These are phyloP conservation scores for Volucella inflata DNA, from an alignment of 2,888 invertebrate species.

Conservation along the genomic window DNA sequence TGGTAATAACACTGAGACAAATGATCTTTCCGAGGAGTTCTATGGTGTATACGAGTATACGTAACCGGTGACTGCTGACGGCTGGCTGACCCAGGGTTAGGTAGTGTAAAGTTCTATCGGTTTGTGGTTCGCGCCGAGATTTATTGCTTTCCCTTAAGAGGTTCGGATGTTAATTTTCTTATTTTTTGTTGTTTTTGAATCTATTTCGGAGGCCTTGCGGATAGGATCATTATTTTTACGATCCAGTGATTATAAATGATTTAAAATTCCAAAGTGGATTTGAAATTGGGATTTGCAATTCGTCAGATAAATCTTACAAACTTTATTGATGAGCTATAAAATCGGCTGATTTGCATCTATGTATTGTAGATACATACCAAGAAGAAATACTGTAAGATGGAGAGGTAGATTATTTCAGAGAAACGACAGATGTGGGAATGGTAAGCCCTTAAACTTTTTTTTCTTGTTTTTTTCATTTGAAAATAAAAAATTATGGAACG, in stretches of 20 bases:
- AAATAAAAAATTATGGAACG: too few relatives aligned
- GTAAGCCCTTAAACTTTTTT: too few relatives aligned
- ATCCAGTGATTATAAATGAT: conserved; percentile 25
- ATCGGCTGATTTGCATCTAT: conserved; percentile 10
- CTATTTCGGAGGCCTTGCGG: background rate
- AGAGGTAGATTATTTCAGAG: too few relatives aligned
- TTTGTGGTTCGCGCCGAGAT: conserved; percentile 12
- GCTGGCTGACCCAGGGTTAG: conserved; percentile 13
- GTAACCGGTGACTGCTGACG: background rate
- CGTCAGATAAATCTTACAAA: conserved; percentile 23
- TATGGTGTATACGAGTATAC: conserved; percentile 14
- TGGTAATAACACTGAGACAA: conserved; percentile 52
- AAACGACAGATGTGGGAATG: too few relatives aligned
- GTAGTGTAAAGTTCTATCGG: conserved; percentile 18
- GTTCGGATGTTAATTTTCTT: conserved; percentile 18
- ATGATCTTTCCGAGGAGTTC: conserved; percentile 5
- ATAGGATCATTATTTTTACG: conserved; percentile 18
- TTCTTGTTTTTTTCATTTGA: too few relatives aligned
- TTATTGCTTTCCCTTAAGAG: conserved; percentile 38
- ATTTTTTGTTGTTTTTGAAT: background rate
- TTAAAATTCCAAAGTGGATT: conserved; percentile 5
- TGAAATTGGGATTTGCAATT: conserved; percentile 12
- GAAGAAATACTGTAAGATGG: too few relatives aligned
- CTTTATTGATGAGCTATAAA: conserved; percentile 29
- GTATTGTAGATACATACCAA: background rate